phyloP scores from a whole-genome alignment of 2,797 vertebrate genomes.

The Pseudocheirus occidentalis region DNA sequence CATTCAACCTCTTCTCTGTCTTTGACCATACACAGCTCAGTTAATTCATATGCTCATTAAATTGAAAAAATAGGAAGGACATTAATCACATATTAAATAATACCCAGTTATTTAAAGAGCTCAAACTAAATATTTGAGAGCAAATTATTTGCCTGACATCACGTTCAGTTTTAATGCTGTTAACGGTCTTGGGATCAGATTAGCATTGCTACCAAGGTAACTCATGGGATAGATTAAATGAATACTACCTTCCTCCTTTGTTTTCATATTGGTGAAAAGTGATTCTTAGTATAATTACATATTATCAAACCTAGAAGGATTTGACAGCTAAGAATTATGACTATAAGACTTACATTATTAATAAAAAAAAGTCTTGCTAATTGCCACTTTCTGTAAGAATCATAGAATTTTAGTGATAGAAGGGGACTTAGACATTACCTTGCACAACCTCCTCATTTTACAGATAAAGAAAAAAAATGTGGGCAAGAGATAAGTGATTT shows the following conservation, averaged over 20 bases:
- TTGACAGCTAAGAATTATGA: background rate
- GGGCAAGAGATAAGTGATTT: background rate
- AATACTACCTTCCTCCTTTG: background rate
- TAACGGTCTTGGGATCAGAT: background rate
- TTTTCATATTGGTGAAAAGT: background rate
- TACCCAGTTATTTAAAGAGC: background rate
- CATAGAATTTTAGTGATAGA: background rate
- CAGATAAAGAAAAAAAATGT: background rate
- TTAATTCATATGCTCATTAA: background rate
- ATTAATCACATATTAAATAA: background rate
- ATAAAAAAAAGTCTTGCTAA: background rate
- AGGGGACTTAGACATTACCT: background rate
- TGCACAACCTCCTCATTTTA: background rate
- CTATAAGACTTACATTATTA: background rate
- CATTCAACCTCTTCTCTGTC: background rate
- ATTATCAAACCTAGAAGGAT: background rate
- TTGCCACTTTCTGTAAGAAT: background rate
- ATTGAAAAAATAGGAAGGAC: background rate
- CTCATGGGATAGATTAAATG: background rate
- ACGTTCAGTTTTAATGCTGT: background rate
- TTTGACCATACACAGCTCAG: background rate
- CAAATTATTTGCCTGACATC: background rate
- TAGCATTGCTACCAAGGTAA: background rate
- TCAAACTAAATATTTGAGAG: background rate
- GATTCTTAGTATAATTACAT: background rate